Conservation (phyloP, 2,888 invertebrate genomes). For the Melinaea marsaeus region DNA sequence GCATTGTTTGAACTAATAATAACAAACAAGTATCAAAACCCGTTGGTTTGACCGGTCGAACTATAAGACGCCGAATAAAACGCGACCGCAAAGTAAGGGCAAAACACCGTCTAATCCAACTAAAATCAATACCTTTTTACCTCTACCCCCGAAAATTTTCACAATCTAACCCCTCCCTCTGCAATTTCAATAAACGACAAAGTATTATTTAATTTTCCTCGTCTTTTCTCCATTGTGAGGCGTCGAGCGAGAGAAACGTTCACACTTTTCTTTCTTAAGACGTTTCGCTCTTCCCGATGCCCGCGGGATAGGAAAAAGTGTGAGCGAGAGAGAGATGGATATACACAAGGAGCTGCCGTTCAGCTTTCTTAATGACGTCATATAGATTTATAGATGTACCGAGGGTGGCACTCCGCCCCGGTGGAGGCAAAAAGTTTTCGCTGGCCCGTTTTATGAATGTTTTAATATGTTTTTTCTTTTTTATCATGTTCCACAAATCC, state of each 20-base stretch:
- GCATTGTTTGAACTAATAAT: conserved; percentile 5
- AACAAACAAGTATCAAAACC: conserved; percentile 4
- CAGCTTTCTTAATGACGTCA: conserved; percentile 75
- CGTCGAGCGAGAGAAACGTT: conserved; percentile 53
- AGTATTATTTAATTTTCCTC: conserved; percentile 76
- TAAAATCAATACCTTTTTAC: conserved; percentile 77
- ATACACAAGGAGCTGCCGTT: conserved; percentile 64
- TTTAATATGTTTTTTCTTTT: conserved; percentile 52
- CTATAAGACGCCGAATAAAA: conserved; percentile 20
- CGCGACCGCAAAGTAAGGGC: conserved; percentile 26
- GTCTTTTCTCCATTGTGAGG: conserved; percentile 76
- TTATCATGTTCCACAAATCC: conserved; percentile 25
- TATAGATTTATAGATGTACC: conserved; percentile 74
- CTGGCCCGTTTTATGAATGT: conserved; percentile 54
- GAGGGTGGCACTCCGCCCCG: conserved; percentile 45
- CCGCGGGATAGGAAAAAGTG: conserved; percentile 37
- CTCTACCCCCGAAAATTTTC: conserved; percentile 68
- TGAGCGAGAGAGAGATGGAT: conserved; percentile 53
- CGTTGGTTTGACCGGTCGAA: conserved; percentile 12
- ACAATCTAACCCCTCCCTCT: conserved; percentile 54
- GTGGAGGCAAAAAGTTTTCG: conserved; percentile 63
- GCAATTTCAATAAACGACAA: conserved; percentile 74
- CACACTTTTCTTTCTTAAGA: conserved; percentile 62
- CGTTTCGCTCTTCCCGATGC: conserved; percentile 44
- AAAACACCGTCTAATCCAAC: conserved; percentile 60